Conservation (phyloP, 2,113 vertebrate genomes). For the Pollachius pollachius region DNA sequence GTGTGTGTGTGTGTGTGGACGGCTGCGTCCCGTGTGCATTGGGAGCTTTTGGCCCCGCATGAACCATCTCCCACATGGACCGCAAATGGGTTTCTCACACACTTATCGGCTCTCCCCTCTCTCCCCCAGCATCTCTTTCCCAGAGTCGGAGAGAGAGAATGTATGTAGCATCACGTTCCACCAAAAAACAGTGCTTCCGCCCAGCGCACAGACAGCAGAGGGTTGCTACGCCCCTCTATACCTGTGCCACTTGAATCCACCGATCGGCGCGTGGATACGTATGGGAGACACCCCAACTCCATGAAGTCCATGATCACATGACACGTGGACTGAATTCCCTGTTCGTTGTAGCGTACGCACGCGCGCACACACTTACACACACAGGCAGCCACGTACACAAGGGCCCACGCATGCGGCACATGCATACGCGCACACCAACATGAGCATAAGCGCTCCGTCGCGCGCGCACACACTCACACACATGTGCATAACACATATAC, state of each 20-base stretch:
- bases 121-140: slow-evolving; percentile 31
- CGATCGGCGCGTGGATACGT: too few relatives aligned
- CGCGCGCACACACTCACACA: slow-evolving; percentile 14
- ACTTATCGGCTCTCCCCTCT: slow-evolving; percentile 58
- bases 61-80: slow-evolving; percentile 47
- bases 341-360: not conserved
- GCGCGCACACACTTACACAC: not conserved
- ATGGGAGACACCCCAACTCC: too few relatives aligned
- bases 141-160: slow-evolving; percentile 37
- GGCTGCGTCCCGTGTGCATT: too few relatives aligned
- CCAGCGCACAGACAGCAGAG: too few relatives aligned
- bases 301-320: too few relatives aligned
- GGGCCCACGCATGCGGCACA: not conserved
- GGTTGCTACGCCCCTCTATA: too few relatives aligned
- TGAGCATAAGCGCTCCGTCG: slow-evolving; percentile 1
- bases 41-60: slow-evolving; percentile 5
- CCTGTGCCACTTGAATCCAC: too few relatives aligned
- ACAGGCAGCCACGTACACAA: not conserved
- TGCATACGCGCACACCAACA: slow-evolving; percentile 17
- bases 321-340: not conserved
- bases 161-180: slow-evolving; percentile 9
- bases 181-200: slow-evolving; percentile 52
- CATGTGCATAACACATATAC: slow-evolving; percentile 10
- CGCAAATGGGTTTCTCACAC: slow-evolving; percentile 68
- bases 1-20: too few relatives aligned